Conservation (phyloP, 2,113 vertebrate genomes). For the Struthidea cinerea region DNA sequence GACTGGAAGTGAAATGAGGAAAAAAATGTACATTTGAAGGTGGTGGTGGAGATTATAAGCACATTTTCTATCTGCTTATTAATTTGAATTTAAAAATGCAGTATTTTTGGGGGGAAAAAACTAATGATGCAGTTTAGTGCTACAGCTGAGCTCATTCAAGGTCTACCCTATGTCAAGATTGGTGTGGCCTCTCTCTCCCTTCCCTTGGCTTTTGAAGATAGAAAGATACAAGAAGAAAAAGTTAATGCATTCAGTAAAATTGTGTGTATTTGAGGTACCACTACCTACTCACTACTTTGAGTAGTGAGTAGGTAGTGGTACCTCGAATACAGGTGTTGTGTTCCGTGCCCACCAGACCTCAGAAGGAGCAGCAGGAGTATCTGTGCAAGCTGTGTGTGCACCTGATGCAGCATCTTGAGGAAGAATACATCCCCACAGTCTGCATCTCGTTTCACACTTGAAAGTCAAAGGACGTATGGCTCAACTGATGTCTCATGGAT, state of each 20-base stretch:
- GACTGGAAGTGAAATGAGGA: background rate
- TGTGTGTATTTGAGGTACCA: background rate
- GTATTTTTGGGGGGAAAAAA: fast-evolving
- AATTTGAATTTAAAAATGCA: background rate
- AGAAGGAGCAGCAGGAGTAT: background rate
- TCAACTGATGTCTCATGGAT: background rate
- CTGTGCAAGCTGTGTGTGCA: background rate
- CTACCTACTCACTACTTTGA: background rate
- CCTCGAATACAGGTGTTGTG: background rate
- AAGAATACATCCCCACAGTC: background rate
- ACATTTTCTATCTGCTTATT: background rate
- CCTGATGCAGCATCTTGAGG: background rate
- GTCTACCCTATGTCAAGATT: background rate
- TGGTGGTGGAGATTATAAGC: background rate
- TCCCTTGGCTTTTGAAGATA: background rate
- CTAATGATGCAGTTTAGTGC: background rate
- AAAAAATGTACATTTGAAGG: background rate
- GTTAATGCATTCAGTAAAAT: background rate
- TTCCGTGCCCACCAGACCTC: background rate
- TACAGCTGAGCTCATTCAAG: background rate
- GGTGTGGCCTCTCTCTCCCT: background rate
- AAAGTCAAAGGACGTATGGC: background rate
- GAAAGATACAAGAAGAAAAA: background rate
- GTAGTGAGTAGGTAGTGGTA: background rate
- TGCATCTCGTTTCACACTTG: background rate